A percentile compares a stretch with the other conserved stretches of the same genome.
Conservation (phyloP, 1,140 invertebrate genomes). For the Polypedilum vanderplanki region DNA sequence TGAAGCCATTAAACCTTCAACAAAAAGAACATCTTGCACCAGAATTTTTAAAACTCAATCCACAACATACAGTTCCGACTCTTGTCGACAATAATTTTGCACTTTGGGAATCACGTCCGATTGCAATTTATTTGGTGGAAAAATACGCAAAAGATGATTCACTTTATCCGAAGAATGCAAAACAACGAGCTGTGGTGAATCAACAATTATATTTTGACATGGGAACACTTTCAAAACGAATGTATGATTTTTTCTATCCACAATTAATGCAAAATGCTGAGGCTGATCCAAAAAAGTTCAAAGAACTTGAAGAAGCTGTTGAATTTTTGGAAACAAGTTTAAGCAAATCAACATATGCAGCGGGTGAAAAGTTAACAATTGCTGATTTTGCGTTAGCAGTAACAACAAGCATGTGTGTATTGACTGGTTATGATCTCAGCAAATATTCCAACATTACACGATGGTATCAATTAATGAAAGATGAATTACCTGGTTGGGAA, state of each 20-base stretch:
- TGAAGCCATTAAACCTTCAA: constrained; percentile 54
- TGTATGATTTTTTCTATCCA: neutral
- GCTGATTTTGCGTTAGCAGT: constrained; percentile 49
- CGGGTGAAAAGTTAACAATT: constrained; percentile 49
- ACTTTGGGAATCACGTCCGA: constrained; percentile 56
- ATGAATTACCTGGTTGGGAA: constrained; percentile 44
- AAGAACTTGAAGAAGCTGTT: neutral
- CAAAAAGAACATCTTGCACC: constrained; percentile 62
- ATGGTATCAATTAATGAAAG: constrained; percentile 38
- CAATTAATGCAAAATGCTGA: neutral
- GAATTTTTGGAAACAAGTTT: constrained; percentile 45
- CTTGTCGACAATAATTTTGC: constrained; percentile 58
- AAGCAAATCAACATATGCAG: constrained; percentile 44
- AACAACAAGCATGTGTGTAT: constrained; percentile 36
- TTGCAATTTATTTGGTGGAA: constrained; percentile 50
- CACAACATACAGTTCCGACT: constrained; percentile 61
- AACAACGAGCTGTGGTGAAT: constrained; percentile 49
- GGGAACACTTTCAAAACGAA: constrained; percentile 44
- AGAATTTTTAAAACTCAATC: constrained; percentile 71
- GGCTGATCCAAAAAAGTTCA: neutral
- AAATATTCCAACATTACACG: constrained; percentile 26
- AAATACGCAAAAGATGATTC: constrained; percentile 51
- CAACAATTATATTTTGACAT: constrained; percentile 54
- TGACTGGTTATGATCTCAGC: constrained; percentile 22
- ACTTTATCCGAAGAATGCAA: constrained; percentile 53